Evolutionary conservation across 2,888 invertebrate genomes (phyloP).

Genomic region (Parochlus steinenii): DNA sequence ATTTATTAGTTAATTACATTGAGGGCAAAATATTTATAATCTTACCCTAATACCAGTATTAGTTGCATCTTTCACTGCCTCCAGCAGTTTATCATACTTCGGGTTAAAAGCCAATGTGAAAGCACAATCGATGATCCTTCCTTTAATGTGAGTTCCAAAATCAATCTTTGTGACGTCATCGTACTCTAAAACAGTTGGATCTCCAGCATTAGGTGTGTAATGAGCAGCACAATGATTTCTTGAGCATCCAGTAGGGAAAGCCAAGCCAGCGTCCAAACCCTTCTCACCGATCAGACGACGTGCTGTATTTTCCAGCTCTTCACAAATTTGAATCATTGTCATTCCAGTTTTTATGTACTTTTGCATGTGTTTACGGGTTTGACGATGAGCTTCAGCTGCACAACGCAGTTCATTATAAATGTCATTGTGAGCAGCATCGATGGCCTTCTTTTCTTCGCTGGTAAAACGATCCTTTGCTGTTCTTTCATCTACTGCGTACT

Average conservation of each 20-base stretch:
- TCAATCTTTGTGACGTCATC: conserved; percentile 99
- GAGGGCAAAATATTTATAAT: too few relatives aligned
- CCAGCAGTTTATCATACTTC: conserved; percentile 83
- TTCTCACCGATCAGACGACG: conserved; percentile 86
- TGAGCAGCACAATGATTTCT: conserved; percentile 98
- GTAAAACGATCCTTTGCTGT: conserved; percentile 75
- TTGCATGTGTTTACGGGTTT: conserved; percentile 54
- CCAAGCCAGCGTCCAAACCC: conserved; percentile 82
- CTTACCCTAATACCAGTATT: conserved; percentile 98
- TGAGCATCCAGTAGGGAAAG: conserved; percentile 98
- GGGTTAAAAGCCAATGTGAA: conserved; percentile 95
- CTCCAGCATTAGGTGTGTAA: conserved; percentile 98
- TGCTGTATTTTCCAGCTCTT: conserved; percentile 84
- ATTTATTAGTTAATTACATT: too few relatives aligned
- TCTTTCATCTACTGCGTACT: conserved; percentile 66
- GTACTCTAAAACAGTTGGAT: conserved; percentile 80
- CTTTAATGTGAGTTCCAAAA: conserved; percentile 96
- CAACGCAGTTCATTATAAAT: conserved; percentile 88
- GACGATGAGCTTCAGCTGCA: conserved; percentile 96
- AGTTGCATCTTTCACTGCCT: conserved; percentile 95
- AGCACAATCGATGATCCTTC: conserved; percentile 96
- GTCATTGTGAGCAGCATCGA: conserved; percentile 82
- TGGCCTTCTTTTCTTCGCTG: conserved; percentile 73
- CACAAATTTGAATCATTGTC: conserved; percentile 98
- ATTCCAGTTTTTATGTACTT: conserved; percentile 94